Conservation (phyloP, 1,140 invertebrate species). For the Anoplolepis gracilipes region DNA sequence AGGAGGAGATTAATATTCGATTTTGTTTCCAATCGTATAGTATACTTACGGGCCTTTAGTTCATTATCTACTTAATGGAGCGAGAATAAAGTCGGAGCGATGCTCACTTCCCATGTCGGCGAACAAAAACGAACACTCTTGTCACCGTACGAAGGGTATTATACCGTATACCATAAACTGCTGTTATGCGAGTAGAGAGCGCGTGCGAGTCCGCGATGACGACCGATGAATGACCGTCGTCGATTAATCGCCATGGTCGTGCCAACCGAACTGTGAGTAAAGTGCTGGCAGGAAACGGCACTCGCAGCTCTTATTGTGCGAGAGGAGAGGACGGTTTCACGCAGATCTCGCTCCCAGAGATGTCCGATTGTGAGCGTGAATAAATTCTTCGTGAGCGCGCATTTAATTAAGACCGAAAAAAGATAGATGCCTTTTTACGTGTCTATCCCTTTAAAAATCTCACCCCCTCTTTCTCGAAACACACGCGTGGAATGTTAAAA, state of each 20-base stretch:
- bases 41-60: conserved; percentile 26
- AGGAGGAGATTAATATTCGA: background rate
- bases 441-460: background rate
- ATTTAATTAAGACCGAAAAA: conserved; percentile 48
- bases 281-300: conserved; percentile 21
- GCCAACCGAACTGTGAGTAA: conserved; percentile 66
- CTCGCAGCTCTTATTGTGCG: conserved; percentile 7
- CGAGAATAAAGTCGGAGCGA: conserved; percentile 69
- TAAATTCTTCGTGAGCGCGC: conserved; percentile 45
- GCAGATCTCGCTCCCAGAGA: background rate
- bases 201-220: conserved; percentile 31
- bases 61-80: conserved; percentile 81
- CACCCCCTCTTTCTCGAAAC: no score
- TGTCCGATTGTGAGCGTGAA: conserved; percentile 50
- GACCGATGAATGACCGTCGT: conserved; percentile 30
- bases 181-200: conserved; percentile 33
- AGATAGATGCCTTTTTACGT: background rate
- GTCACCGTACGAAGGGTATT: conserved; percentile 20
- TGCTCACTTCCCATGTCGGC: conserved; percentile 81
- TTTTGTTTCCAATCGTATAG: conserved; percentile 7
- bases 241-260: conserved; percentile 61
- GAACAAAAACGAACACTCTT: conserved; percentile 58
- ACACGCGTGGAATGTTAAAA: background rate
- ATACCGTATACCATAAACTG: conserved; percentile 10
- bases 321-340: background rate